Conservation (phyloP, 2,888 invertebrate species). For the Carabus problematicus region DNA sequence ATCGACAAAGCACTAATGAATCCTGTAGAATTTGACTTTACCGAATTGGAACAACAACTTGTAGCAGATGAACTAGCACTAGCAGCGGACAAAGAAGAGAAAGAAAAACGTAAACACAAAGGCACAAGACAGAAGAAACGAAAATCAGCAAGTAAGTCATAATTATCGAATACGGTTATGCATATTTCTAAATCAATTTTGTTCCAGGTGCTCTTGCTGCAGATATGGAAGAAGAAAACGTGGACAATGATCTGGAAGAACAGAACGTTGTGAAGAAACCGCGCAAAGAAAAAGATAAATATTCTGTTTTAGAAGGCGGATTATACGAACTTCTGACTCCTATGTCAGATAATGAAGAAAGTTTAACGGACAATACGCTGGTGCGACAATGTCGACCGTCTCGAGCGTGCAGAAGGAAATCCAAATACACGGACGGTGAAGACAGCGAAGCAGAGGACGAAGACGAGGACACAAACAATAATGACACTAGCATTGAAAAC, state of each 20-base stretch:
- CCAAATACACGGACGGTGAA: background rate
- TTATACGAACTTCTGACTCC: slow-evolving; percentile 10
- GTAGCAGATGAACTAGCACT: slow-evolving; percentile 60
- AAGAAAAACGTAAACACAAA: slow-evolving; percentile 45
- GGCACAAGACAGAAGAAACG: slow-evolving; percentile 1
- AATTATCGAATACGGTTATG: background rate
- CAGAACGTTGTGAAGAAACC: slow-evolving; percentile 26
- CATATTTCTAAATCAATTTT: background rate
- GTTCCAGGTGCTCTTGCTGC: background rate
- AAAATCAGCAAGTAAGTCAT: slow-evolving; percentile 10
- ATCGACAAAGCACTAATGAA: slow-evolving; percentile 79
- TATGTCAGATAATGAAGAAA: slow-evolving; percentile 12
- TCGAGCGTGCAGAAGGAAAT: background rate
- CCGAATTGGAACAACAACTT: slow-evolving; percentile 66
- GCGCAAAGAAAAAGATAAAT: slow-evolving; percentile 10
- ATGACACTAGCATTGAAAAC: slow-evolving; percentile 4
- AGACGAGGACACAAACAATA: background rate
- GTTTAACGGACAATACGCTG: background rate
- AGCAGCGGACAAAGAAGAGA: slow-evolving; percentile 48
- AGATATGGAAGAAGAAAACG: slow-evolving; percentile 21
- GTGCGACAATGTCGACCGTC: background rate
- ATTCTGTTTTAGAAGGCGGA: slow-evolving; percentile 16
- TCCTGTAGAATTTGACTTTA: slow-evolving; percentile 73
- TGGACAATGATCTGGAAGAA: slow-evolving; percentile 20
- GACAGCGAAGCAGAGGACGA: slow-evolving; percentile 6